Base-by-base conservation (phyloP, 2,797 vertebrate genomes). In the Sebastes itinus region DNA sequence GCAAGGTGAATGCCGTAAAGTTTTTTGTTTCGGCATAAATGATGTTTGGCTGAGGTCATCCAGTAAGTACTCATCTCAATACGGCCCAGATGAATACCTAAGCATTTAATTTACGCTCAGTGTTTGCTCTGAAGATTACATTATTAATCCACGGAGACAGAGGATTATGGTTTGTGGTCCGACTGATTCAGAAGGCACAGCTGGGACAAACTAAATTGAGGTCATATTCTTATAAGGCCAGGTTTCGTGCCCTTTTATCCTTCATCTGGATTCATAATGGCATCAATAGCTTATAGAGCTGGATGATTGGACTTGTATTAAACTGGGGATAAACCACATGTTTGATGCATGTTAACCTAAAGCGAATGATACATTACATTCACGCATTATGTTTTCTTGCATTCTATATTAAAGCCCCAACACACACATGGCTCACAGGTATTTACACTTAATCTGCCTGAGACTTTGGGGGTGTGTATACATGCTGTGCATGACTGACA, bases 101-200 rank as follows among this genome's bases (percentile, higher is more conserved):
- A 87, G 84, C 71, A 77, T 88, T 93, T 90, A 54, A 92, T 93
- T 89, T 87, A 85, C 16, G 63, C 82, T 72, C 75, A 25, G 76
- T 87, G 89, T 89, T 92, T 92, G 89, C 86, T 62, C 61, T 63
- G 84, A 89, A 90, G 91, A 93, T 94, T 89, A 91, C 87, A 83
- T 85, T 87, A 90, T 89, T 92, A 93, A 91, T 93, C 91, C 89
- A 88, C 20, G 23, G 75, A 89, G 77, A 84, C 33, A 4, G 78
- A 70, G 90, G 92, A 94, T 93, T 94, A 92, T 16, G 38, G 75
- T 81, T 87, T 87, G 80, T 67, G 81, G 77, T 83, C 30, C 5
- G 25, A 71, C 71, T 63, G 68, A 86, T 75, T 86, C 66, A 30
- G 77, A 70, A 73, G 82, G 79, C 81, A 77, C 88, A 89, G 78